Evolutionary conservation across 2,113 vertebrate species (phyloP), one percentile per base, ranked within the genome.

Genomic region (Chloebia gouldiae): DNA sequence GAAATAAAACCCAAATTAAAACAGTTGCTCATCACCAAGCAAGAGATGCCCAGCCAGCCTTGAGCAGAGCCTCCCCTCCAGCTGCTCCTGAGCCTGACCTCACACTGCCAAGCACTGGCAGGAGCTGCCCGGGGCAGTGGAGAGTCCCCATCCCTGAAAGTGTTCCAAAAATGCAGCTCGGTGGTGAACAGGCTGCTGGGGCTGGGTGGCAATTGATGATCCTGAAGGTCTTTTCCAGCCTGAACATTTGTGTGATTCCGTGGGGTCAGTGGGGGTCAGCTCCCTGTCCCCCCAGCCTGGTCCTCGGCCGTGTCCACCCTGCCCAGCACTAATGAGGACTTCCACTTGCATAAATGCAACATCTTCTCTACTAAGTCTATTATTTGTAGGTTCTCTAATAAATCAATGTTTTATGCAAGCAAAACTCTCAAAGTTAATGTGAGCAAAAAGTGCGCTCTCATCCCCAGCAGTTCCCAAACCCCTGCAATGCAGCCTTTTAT

Each of bases 401-500:
- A 93, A n/a, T 91, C 75, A 70, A 17, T 95, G 73, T 39, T 96
- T 91, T 79, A 94, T 33, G 56, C 54, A 94, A 92, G 92, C 33
- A 72, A 68, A 77, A 88, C 27, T 27, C 82, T 96, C 84, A 82
- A 90, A 50, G 70, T 86, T 90, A 93, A 79, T 54, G 72, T 66
- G 80, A 94, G 69, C 87, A 91, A 79, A 92, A 72, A 47, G 24
- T 88, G 86, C 61, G 37, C 87, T 88, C 75, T 97, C 95, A 96
- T 97, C 65, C 51, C 69, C 66, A 91, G 94, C 88, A 92, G 86
- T 87, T 97, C 77, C 71, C 77, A 72, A 94, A 93, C 45, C 92
- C 89, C 96, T 93, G 87, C 95, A 97, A 96, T 95, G 84, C 82
- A 93, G 82, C 33, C 90, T 73, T 95, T 53, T 82, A 92, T 96